Conservation (phyloP, 2,113 vertebrate species). For the Pteropus alecto region DNA sequence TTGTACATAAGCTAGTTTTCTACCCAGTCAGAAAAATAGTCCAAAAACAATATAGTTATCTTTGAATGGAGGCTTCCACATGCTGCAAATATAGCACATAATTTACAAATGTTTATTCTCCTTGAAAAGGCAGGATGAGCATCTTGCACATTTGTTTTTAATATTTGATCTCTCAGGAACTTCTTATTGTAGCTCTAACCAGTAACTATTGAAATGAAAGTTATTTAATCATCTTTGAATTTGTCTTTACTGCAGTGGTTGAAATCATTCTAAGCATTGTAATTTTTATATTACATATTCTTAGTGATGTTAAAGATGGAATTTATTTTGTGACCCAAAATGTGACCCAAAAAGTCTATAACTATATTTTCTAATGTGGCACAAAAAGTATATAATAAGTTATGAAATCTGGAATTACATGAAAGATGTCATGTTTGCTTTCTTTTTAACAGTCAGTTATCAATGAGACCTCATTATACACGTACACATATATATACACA, state of each 20-base stretch:
- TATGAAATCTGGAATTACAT: not conserved
- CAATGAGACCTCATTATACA: not conserved
- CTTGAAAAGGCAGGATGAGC: not conserved
- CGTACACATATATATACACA: too few species aligned
- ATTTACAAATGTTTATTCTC: not conserved
- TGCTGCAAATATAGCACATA: not conserved
- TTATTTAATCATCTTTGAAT: constrained; percentile 55
- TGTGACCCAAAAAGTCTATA: too few species aligned
- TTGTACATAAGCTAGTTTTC: not conserved
- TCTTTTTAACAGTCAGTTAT: not conserved
- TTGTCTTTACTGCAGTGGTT: not conserved
- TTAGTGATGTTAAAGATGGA: constrained; percentile 19
- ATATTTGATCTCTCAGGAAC: constrained; percentile 12
- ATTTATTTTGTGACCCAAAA: not conserved
- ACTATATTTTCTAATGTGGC: too few species aligned
- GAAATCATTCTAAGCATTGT: constrained; percentile 12
- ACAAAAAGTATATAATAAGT: too few species aligned
- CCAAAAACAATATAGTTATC: not conserved
- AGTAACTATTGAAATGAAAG: constrained; percentile 49
- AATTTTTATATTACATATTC: not conserved
- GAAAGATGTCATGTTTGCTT: not conserved
- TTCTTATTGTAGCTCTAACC: constrained; percentile 6
- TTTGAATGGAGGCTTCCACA: not conserved
- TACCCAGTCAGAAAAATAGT: not conserved
- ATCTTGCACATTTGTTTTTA: not conserved